Base-by-base conservation (phyloP, 37 sponge, comb jelly and placozoan genomes). In the Beroe ovata region DNA sequence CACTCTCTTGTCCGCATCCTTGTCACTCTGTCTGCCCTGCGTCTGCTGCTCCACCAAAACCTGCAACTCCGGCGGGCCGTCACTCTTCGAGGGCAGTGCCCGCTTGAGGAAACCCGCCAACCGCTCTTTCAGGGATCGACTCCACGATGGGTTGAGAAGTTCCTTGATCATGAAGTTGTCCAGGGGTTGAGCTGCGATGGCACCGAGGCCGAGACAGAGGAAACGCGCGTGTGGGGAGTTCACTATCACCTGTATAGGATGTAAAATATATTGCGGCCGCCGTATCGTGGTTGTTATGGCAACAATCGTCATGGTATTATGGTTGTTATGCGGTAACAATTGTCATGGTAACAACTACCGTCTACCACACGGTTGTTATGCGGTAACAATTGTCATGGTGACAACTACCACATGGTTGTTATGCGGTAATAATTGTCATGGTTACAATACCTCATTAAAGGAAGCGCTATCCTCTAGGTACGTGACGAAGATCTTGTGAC, bases 81-180 rank as follows among this genome's bases (percentile, higher is more conserved):
- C 54, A 47, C 54, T 47, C 54, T 47, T 47, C 11, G 54, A 47
- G 34, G 69, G 69, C 1, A 66, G 35, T 1, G 30, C 36, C 8
- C 18, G 25, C 2, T 66, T 77, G 54, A 77, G 84, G 28, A 77
- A 77, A 19, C 11, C 23, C 19, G 54, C 26, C 38, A 77, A 23
- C 11, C 84, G 26, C 19, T 77, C 84, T 25, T 77, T 77, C 4
- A 77, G 54, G 8, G 8, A 21, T 2, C 54, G n/a, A 14, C 54
- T 36, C 84, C 84, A 77, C 36, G 42, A 3, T 19, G 84, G 84
- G 26, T 77, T 77, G 54, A 77, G 28, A 4, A 77, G 54, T 26
- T 77, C 84, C 84, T 77, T 77, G 8, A 77, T 77, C 84, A 77
- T 77, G 84, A 77, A 77, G 84, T 77, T 77, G 2, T 77, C 84